These are phyloP conservation scores for Belgica antarctica DNA, from an alignment of 2,888 invertebrate genomes.

Conservation along the genomic window DNA sequence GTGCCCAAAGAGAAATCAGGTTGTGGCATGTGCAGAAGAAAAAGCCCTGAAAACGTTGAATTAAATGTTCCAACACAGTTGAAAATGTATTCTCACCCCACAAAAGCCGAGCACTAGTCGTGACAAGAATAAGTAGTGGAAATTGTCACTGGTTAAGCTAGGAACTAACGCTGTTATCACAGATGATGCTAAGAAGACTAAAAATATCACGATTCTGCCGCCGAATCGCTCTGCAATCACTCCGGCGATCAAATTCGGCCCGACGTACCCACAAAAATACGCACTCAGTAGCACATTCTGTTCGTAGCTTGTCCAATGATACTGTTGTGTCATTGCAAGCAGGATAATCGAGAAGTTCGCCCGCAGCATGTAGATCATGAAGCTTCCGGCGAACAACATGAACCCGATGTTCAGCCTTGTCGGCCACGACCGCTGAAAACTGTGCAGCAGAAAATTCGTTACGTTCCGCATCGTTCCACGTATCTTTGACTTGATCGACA, in stretches of 20 bases:
- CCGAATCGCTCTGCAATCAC: constrained; percentile 12
- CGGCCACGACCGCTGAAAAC: neutral
- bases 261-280: constrained; percentile 2
- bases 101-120: neutral
- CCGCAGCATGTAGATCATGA: constrained; percentile 14
- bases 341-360: constrained; percentile 32
- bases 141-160: neutral
- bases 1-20: constrained; percentile 64
- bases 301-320: constrained; percentile 27
- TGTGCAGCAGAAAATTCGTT: neutral
- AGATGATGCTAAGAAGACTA: neutral
- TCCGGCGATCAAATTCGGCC: constrained; percentile 23
- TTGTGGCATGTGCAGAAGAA: constrained; percentile 63
- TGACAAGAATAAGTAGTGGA: neutral
- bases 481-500: neutral
- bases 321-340: neutral
- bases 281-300: constrained; percentile 12
- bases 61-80: neutral
- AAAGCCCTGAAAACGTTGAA: constrained; percentile 56
- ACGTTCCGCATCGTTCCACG: neutral
- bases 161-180: constrained; percentile 12
- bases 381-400: constrained; percentile 24
- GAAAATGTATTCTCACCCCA: no score
- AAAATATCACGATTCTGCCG: neutral
- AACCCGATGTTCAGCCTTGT: neutral